Conservation (phyloP, 30 jellyfish, hydroid and myxozoan genomes). For the Sanderia malayensis region DNA sequence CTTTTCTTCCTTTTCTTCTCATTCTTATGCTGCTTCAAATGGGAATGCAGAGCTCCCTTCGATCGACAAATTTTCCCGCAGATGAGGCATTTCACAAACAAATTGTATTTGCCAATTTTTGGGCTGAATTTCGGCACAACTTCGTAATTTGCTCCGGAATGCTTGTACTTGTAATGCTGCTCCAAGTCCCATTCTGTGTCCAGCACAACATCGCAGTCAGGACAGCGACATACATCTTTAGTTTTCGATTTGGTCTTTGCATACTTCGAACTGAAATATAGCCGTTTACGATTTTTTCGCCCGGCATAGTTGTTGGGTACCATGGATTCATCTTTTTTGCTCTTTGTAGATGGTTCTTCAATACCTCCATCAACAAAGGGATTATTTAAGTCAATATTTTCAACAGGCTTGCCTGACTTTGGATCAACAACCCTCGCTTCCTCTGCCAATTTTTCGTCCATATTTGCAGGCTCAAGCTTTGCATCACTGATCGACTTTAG, state of each 20-base stretch:
- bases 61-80: conserved; percentile 60
- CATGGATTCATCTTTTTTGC: background rate
- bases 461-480: too few species aligned
- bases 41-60: conserved; percentile 26
- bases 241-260: background rate
- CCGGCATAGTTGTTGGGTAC: too few species aligned
- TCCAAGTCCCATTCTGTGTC: conserved; percentile 58
- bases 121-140: conserved; percentile 50
- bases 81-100: conserved; percentile 38
- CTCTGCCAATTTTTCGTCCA: too few species aligned
- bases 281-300: too few species aligned
- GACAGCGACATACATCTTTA: conserved; percentile 30
- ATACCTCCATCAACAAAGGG: too few species aligned
- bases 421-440: too few species aligned
- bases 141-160: conserved; percentile 45
- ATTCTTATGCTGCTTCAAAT: conserved; percentile 17
- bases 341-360: background rate
- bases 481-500: too few species aligned
- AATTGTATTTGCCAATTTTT: conserved; percentile 32
- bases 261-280: too few species aligned
- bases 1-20: background rate
- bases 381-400: too few species aligned
- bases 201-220: conserved; percentile 33
- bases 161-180: conserved; percentile 37
- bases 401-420: too few species aligned